phyloP scores from a whole-genome alignment of 2,797 vertebrate genomes.

The Brachyalestes nurse region DNA sequence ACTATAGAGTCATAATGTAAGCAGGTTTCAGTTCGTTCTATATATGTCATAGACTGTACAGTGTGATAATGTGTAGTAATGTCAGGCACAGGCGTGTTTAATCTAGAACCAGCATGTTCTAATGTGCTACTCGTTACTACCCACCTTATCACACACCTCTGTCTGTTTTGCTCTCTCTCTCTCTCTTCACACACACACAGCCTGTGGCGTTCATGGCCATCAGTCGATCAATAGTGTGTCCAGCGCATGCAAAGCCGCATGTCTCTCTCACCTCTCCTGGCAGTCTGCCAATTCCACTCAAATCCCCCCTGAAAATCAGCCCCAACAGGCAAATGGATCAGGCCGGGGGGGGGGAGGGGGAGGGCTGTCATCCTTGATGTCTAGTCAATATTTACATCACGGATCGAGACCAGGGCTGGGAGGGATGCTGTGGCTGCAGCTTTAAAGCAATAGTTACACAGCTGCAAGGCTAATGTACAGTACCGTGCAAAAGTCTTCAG shows the following conservation, averaged over 20 bases:
- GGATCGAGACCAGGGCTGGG: constrained; percentile 59
- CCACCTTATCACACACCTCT: not conserved
- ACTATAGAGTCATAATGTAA: too few relatives aligned
- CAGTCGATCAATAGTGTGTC: constrained; percentile 36
- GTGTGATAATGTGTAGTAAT: too few relatives aligned
- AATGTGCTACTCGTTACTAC: too few relatives aligned
- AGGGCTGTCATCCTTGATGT: constrained; percentile 73
- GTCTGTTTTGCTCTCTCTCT: not conserved
- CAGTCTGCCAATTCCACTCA: constrained; percentile 51
- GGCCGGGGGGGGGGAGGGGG: constrained; percentile 58
- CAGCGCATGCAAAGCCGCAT: constrained; percentile 38
- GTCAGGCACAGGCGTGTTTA: too few relatives aligned
- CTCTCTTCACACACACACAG: not conserved
- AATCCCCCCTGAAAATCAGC: constrained; percentile 52
- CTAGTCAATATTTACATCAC: constrained; percentile 73
- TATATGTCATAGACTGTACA: too few relatives aligned
- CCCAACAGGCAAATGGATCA: constrained; percentile 72
- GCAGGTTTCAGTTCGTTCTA: too few relatives aligned
- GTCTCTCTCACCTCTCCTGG: constrained; percentile 53
- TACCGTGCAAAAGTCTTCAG: too few relatives aligned
- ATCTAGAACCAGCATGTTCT: too few relatives aligned
- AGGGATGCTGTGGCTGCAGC: too few relatives aligned
- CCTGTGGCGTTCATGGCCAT: not conserved
- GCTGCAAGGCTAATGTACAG: too few relatives aligned
- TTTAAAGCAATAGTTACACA: too few relatives aligned